Percentiles rank a stretch among this genome's conserved stretches.
Evolutionary conservation across 2,888 invertebrate species (phyloP).

Genomic region (Rhorus exstirpatorius): DNA sequence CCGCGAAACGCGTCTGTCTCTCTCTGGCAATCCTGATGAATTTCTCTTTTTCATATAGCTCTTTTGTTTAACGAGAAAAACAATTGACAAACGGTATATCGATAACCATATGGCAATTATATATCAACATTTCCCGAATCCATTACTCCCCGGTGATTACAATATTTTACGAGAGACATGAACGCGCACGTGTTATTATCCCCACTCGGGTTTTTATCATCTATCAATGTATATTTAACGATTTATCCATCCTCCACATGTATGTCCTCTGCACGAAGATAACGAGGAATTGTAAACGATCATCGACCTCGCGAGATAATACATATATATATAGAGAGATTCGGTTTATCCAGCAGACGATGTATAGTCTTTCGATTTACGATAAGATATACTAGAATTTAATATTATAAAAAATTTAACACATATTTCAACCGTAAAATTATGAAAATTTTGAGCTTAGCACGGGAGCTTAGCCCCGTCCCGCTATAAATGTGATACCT

Average conservation of each 20-base stretch:
- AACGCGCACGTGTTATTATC: background rate
- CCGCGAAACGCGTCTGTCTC: too few relatives aligned
- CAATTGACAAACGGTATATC: background rate
- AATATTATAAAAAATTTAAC: too few relatives aligned
- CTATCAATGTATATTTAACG: background rate
- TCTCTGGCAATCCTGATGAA: background rate
- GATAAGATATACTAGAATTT: too few relatives aligned
- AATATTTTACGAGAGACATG: background rate
- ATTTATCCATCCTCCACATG: background rate
- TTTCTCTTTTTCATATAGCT: background rate
- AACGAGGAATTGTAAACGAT: slow-evolving; percentile 25
- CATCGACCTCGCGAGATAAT: slow-evolving; percentile 30
- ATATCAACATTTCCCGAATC: background rate
- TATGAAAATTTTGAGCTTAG: too few relatives aligned
- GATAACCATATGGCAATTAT: background rate
- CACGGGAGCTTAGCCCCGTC: too few relatives aligned
- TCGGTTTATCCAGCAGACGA: too few relatives aligned
- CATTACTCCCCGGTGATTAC: background rate
- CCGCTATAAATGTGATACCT: too few relatives aligned
- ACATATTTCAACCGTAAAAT: too few relatives aligned
- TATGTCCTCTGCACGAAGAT: background rate
- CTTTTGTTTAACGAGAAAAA: background rate
- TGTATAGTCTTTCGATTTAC: too few relatives aligned
- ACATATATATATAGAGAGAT: too few relatives aligned
- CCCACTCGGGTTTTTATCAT: background rate